Conservation (phyloP, 2,113 vertebrate genomes). For the Periophthalmodon schlosseri region DNA sequence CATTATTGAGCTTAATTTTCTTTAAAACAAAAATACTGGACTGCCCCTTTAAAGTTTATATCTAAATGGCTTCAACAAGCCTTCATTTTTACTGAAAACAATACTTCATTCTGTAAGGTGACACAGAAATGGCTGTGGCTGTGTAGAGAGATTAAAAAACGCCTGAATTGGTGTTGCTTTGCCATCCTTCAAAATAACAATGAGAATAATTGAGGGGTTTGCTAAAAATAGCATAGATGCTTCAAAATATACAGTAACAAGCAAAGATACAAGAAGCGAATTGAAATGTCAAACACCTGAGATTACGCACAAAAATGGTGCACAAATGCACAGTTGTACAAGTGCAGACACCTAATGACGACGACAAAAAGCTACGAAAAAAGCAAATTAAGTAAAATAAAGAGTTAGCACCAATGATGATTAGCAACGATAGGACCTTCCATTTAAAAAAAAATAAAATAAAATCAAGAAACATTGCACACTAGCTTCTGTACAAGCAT, state of each 20-base stretch:
- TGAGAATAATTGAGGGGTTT: conserved; percentile 50
- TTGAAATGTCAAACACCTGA: conserved; percentile 30
- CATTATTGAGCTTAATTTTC: neutral
- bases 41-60: conserved; percentile 11
- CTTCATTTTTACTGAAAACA: conserved; percentile 18
- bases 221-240: neutral
- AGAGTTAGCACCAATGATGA: conserved; percentile 27
- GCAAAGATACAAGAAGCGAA: neutral
- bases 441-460: neutral
- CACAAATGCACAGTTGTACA: conserved; percentile 35
- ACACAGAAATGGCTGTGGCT: conserved; percentile 43
- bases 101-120: conserved; percentile 12
- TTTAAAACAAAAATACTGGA: neutral
- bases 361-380: conserved; percentile 14
- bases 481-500: too few relatives aligned
- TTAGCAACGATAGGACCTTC: conserved; percentile 7
- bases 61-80: conserved; percentile 20
- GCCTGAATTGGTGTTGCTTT: neutral
- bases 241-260: neutral
- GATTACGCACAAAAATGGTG: conserved; percentile 4
- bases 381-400: conserved; percentile 20
- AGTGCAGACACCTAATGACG: conserved; percentile 18
- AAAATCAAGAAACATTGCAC: neutral
- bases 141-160: conserved; percentile 43
- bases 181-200: conserved; percentile 73